Conservation (phyloP, 1,140 invertebrate species). For the Drosophila chauvacae region DNA sequence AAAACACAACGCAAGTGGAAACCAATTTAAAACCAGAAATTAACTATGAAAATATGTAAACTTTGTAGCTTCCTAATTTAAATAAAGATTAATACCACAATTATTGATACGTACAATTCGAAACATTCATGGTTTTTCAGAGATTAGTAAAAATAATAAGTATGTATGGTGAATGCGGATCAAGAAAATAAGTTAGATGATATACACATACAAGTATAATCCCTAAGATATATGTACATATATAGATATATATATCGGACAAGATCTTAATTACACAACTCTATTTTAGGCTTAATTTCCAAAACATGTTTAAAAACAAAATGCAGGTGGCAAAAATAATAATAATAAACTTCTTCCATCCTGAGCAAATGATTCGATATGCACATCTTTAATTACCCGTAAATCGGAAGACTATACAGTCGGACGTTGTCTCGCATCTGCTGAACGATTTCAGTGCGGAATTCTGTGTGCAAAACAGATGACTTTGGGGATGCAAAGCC, state of each 20-base stretch:
- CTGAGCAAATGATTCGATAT: neutral
- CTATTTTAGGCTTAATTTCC: constrained; percentile 9
- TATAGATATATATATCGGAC: constrained; percentile 6
- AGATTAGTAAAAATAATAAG: constrained; percentile 4
- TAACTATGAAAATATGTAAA: constrained; percentile 73
- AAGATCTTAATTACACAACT: constrained; percentile 1
- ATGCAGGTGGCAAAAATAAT: constrained; percentile 6
- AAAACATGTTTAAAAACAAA: constrained; percentile 1
- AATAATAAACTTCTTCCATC: constrained; percentile 12
- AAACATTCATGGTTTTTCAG: constrained; percentile 2
- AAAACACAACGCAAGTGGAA: constrained; percentile 43
- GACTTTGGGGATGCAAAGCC: neutral
- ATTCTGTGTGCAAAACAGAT: neutral
- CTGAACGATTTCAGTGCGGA: neutral
- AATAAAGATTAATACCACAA: constrained; percentile 70
- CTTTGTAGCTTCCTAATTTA: constrained; percentile 80
- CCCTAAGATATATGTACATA: constrained; percentile 10
- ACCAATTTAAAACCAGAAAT: constrained; percentile 4
- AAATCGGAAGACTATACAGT: too few species aligned
- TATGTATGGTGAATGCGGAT: constrained; percentile 10
- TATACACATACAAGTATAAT: neutral
- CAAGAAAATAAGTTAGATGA: constrained; percentile 9
- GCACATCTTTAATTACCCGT: neutral
- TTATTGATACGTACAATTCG: constrained; percentile 6
- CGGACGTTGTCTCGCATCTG: neutral